Conservation (phyloP, 2,113 vertebrate species). For the Alethe diademata region DNA sequence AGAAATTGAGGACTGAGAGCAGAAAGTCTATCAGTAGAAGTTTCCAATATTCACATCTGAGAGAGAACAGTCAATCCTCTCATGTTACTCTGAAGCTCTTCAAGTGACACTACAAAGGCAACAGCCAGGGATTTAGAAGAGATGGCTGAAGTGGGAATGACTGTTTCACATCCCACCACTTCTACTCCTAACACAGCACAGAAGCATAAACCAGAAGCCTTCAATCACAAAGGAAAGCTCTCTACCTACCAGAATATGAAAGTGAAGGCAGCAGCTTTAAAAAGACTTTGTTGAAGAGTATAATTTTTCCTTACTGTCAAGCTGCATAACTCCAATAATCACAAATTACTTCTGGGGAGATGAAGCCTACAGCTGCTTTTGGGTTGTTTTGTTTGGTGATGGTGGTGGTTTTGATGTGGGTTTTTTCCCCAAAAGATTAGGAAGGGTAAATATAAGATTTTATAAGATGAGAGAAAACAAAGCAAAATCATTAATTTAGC, state of each 20-base stretch:
- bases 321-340: not conserved
- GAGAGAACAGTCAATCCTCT: not conserved
- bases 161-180: not conserved
- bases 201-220: not conserved
- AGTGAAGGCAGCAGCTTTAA: not conserved
- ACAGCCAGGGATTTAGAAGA: not conserved
- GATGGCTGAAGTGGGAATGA: not conserved
- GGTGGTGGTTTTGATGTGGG: not conserved
- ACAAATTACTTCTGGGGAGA: not conserved
- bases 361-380: not conserved
- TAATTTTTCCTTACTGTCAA: not conserved
- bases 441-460: not conserved
- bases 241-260: not conserved
- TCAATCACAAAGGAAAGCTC: not conserved
- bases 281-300: not conserved
- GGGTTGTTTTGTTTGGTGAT: not conserved
- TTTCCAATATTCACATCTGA: not conserved
- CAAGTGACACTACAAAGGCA: not conserved
- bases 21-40: not conserved
- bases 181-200: not conserved
- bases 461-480: not conserved
- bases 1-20: not conserved
- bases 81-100: slow-evolving; percentile 15
- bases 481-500: not conserved
- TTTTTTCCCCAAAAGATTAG: not conserved